Evolutionary conservation across 2,113 vertebrate genomes (phyloP).

Genomic region (Atractosteus spatula): DNA sequence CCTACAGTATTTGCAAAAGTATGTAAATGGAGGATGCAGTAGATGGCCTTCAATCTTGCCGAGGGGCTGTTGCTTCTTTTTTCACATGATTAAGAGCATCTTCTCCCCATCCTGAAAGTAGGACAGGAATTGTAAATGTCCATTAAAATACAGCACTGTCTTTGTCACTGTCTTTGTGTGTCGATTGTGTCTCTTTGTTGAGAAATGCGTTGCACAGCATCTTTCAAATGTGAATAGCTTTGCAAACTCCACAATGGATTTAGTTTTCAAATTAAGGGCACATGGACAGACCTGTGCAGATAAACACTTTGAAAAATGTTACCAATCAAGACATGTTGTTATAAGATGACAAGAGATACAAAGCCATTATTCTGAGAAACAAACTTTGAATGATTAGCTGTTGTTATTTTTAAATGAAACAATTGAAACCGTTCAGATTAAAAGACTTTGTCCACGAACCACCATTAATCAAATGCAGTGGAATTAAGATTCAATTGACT

Average conservation of each 20-base stretch:
- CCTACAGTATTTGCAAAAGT: too few species aligned
- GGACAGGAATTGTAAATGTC: background rate
- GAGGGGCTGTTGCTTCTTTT: background rate
- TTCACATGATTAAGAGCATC: background rate
- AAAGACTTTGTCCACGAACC: constrained; percentile 53
- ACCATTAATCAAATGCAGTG: constrained; percentile 68
- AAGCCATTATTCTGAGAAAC: constrained; percentile 51
- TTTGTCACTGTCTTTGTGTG: too few species aligned
- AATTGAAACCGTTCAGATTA: constrained; percentile 55
- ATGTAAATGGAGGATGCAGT: too few species aligned
- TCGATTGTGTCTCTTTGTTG: too few species aligned
- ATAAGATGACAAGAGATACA: constrained; percentile 33
- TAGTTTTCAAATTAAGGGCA: too few species aligned
- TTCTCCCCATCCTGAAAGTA: background rate
- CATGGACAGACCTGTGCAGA: too few species aligned
- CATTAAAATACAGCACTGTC: constrained; percentile 14
- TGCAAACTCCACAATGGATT: too few species aligned
- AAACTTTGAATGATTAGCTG: constrained; percentile 53
- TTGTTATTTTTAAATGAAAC: constrained; percentile 49
- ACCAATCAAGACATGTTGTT: constrained; percentile 43
- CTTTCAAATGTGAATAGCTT: too few species aligned
- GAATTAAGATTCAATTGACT: constrained; percentile 76
- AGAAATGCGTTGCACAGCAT: too few species aligned
- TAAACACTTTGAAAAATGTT: constrained; percentile 24
- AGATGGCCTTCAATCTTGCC: too few species aligned